A percentile compares a stretch with the other conserved stretches of the same genome.
Conservation (phyloP, 2,797 vertebrate species). For the Mormyrops boulengeri region DNA sequence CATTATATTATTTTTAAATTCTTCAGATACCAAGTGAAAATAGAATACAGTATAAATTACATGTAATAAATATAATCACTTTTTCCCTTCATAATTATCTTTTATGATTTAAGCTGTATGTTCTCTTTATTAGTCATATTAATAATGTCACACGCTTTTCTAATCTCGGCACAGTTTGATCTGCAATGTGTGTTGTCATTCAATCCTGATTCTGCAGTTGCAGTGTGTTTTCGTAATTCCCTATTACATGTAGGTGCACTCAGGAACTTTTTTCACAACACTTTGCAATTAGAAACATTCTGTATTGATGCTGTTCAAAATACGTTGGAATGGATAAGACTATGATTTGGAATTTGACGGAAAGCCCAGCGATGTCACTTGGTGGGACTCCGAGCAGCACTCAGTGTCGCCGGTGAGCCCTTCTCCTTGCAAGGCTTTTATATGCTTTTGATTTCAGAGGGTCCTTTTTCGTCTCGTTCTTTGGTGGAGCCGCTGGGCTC, state of each 20-base stretch:
- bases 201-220: conserved; percentile 42
- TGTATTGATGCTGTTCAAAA: conserved; percentile 60
- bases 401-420: conserved; percentile 46
- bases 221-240: conserved; percentile 37
- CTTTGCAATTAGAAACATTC: conserved; percentile 59
- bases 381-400: conserved; percentile 44
- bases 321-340: conserved; percentile 54
- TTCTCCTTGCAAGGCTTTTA: neutral
- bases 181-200: conserved; percentile 22
- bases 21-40: conserved; percentile 18
- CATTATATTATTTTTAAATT: conserved; percentile 19
- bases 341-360: conserved; percentile 67
- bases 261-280: conserved; percentile 46
- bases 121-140: neutral
- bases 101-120: conserved; percentile 9
- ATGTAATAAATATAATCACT: neutral
- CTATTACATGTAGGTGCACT: conserved; percentile 37
- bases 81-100: neutral
- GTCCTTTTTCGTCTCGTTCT: neutral
- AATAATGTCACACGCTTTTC: neutral
- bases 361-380: conserved; percentile 56
- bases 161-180: neutral
- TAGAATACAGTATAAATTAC: neutral
- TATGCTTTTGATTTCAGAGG: conserved; percentile 17
- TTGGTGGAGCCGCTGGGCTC: neutral